Base-by-base conservation (phyloP, 2,797 vertebrate genomes). In the Dermochelys coriacea region DNA sequence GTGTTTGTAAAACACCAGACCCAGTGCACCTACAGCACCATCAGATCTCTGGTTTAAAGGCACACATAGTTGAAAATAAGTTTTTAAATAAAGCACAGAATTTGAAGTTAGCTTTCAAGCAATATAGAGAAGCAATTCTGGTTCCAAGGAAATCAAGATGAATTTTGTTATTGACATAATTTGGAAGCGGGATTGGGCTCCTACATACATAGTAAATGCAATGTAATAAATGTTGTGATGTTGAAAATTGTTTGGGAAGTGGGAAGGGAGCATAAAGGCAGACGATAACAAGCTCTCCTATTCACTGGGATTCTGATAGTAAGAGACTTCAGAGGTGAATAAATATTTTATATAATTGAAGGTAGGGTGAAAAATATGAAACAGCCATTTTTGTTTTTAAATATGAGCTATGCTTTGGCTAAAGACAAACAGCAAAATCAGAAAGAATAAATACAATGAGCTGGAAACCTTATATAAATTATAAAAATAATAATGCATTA, bases 331-430 rank as follows among this genome's bases (percentile, higher is more conserved):
- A 91, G 91, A 95, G 64, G 11, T 12, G 5, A 11, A 86, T 91
- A 94, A 95, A 89, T 87, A 82, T 51, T 45, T 95, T 94, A 80
- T 64, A 57, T 85, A 95, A 94, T 91, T 90, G 93, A 95, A 96
- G 90, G 75, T 49, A 41, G 85, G 45, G 54, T n/a, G 87, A 92
- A 68, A 61, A 95, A 19, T 74, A 9, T 1, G 5, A 93, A 92
- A 87, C 64, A 37, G n/a, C 61, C 50, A 64, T 4, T 89, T 0
- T 0, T 55, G 54, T 92, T 54, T 51, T 93, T 88, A 92, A 91
- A 64, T 92, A 89, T 78, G 41, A 4, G 49, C 51, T 88, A 47
- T 50, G 34, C 85, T 84, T 78, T 95, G 96, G 29, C 25, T 1
- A 2, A 97, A 86, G 59, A 52, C 82, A 89, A 78, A 57, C n/a